Conservation (phyloP, 2,888 invertebrate species). For the Venustoraphidia nigricollis region DNA sequence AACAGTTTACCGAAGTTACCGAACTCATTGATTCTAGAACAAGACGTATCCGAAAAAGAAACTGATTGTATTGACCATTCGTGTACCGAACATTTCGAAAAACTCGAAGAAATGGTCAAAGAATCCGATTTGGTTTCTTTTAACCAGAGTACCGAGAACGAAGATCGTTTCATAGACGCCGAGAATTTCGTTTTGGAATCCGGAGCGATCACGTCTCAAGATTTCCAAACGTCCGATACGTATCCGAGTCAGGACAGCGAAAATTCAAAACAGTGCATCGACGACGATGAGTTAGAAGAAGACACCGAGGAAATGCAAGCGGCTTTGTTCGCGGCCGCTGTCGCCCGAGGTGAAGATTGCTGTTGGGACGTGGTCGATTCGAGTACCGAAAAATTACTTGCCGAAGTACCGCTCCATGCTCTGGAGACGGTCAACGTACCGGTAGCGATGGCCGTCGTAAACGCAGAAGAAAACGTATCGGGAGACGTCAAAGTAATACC, state of each 20-base stretch:
- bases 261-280: conserved; percentile 26
- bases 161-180: conserved; percentile 61
- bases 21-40: conserved; percentile 26
- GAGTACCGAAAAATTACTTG: conserved; percentile 29
- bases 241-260: conserved; percentile 13
- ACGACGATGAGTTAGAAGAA: conserved; percentile 16
- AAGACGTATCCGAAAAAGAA: conserved; percentile 27
- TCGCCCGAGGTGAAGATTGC: conserved; percentile 21
- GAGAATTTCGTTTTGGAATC: conserved; percentile 62
- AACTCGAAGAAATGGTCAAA: conserved; percentile 26
- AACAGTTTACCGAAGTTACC: conserved; percentile 17
- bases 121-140: conserved; percentile 28
- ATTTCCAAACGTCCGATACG: conserved; percentile 5
- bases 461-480: conserved; percentile 16
- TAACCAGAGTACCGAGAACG: conserved; percentile 26
- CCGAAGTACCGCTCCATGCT: conserved; percentile 26
- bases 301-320: conserved; percentile 23
- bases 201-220: conserved; percentile 28
- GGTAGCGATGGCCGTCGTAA: conserved; percentile 19
- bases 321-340: conserved; percentile 24
- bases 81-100: conserved; percentile 19
- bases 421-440: conserved; percentile 21
- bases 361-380: conserved; percentile 33
- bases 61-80: conserved; percentile 25
- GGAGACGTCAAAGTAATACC: conserved; percentile 30